phyloP scores from a whole-genome alignment of 2,113 vertebrate genomes.

The Etheostoma spectabile region DNA sequence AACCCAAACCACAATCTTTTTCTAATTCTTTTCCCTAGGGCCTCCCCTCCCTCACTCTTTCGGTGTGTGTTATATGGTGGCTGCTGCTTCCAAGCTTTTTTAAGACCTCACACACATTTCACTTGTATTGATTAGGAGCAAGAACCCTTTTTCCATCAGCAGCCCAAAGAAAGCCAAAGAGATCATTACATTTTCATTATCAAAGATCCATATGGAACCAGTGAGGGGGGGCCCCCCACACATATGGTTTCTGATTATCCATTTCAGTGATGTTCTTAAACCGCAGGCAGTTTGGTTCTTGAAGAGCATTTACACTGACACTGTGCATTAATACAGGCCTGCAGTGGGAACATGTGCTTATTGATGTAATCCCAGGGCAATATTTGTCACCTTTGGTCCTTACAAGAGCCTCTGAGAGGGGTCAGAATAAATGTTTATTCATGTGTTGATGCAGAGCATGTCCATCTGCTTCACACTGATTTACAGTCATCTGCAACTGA shows the following conservation, averaged over 20 bases:
- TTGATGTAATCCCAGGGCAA: background rate
- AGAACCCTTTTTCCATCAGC: background rate
- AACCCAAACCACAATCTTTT: too few relatives aligned
- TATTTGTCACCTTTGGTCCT: background rate
- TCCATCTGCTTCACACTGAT: constrained; percentile 2
- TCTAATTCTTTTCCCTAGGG: background rate
- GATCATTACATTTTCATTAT: background rate
- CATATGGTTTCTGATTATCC: background rate
- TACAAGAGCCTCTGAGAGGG: background rate
- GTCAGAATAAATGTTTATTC: background rate
- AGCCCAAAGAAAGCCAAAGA: background rate
- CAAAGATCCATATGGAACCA: background rate
- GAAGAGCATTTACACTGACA: background rate
- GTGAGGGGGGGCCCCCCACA: background rate
- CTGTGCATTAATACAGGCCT: background rate
- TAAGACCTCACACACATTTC: background rate
- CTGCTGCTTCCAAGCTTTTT: background rate
- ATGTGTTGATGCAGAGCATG: background rate
- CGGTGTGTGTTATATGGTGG: background rate
- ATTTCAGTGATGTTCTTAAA: background rate
- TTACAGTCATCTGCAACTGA: background rate
- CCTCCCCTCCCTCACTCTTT: background rate
- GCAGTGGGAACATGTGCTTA: background rate
- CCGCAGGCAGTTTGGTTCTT: background rate
- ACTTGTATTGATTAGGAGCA: background rate